phyloP scores from a whole-genome alignment of 2,797 vertebrate species.

The Phrynocephalus guinanensis region DNA sequence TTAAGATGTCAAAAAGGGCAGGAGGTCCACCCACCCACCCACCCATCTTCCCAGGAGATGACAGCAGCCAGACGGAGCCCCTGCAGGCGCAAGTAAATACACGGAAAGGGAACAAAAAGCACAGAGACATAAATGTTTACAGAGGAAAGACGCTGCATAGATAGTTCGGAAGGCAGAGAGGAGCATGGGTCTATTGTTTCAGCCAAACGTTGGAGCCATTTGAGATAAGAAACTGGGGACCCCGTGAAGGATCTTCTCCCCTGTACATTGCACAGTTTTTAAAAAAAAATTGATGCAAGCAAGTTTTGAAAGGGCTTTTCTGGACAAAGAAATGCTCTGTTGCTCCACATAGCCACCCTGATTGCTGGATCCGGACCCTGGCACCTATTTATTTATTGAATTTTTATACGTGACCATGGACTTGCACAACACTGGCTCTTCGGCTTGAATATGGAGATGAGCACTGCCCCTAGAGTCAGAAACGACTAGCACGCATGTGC shows the following conservation, averaged over 20 bases:
- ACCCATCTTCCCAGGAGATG: background rate
- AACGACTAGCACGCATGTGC: too few species aligned
- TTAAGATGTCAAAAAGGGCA: background rate
- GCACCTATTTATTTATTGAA: too few species aligned
- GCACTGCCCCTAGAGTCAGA: too few species aligned
- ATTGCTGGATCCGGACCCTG: background rate
- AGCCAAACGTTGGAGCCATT: background rate
- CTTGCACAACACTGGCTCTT: too few species aligned
- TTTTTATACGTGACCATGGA: too few species aligned
- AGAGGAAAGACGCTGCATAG: rapidly evolving
- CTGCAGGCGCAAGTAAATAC: background rate
- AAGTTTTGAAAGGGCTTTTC: too few species aligned
- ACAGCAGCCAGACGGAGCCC: background rate
- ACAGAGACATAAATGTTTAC: background rate
- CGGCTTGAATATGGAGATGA: too few species aligned
- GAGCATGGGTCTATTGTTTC: background rate
- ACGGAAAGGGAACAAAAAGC: rapidly evolving
- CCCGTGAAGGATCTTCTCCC: background rate
- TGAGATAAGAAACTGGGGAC: background rate
- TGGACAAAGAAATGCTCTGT: background rate
- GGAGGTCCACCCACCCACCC: too few species aligned
- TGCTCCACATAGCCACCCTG: background rate
- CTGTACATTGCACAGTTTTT: background rate
- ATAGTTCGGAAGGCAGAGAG: background rate
- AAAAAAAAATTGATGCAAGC: background rate